Evolutionary conservation across 2,888 invertebrate genomes (phyloP).

Genomic region (Flabesymbios commensalis): DNA sequence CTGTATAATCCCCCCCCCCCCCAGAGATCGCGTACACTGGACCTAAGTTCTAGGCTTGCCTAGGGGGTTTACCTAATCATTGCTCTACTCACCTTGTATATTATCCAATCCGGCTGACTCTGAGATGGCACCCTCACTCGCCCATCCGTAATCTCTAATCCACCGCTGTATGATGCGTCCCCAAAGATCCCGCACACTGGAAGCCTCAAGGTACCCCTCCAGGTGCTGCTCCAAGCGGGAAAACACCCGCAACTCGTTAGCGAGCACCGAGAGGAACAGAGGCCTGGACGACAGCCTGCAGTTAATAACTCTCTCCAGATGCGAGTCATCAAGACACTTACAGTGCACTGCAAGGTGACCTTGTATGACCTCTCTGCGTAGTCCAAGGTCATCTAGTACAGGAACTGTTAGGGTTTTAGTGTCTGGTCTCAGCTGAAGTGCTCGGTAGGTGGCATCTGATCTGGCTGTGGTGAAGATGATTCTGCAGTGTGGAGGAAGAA

Average conservation of each 20-base stretch:
- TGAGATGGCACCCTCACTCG: not conserved
- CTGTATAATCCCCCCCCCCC: too few species aligned
- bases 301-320: constrained; percentile 38
- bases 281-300: constrained; percentile 41
- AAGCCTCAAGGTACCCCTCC: constrained; percentile 41
- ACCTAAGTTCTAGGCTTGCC: too few species aligned
- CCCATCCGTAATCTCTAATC: constrained; percentile 52
- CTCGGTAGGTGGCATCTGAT: constrained; percentile 48
- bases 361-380: constrained; percentile 37
- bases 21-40: too few species aligned
- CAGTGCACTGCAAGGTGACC: constrained; percentile 40
- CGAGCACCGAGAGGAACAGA: constrained; percentile 45
- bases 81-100: too few species aligned
- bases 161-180: constrained; percentile 46
- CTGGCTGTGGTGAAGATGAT: constrained; percentile 47
- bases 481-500: constrained; percentile 50
- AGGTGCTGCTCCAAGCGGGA: constrained; percentile 41
- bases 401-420: constrained; percentile 37
- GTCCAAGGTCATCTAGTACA: constrained; percentile 30
- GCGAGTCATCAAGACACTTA: constrained; percentile 34
- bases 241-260: constrained; percentile 46
- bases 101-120: too few species aligned
- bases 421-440: constrained; percentile 44
- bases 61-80: too few species aligned
- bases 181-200: constrained; percentile 49